A percentile compares a stretch with the other conserved stretches of the same genome.
Conservation (phyloP, 2,888 invertebrate genomes). For the Liposcelis brunnea region DNA sequence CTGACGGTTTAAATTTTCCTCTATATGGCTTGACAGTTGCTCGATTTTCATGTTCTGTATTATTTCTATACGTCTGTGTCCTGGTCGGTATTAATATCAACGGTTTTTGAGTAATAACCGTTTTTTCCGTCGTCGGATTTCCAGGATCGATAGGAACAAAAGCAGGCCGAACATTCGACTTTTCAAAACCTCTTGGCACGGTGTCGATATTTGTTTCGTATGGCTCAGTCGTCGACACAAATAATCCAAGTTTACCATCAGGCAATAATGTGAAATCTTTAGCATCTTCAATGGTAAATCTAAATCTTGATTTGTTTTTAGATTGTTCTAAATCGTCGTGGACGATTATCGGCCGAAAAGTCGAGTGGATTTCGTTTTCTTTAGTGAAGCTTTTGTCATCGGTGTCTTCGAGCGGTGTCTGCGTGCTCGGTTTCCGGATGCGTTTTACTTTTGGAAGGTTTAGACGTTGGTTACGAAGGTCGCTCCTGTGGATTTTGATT, state of each 20-base stretch:
- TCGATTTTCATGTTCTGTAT: too few species aligned
- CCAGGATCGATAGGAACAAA: not conserved
- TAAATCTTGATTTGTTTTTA: not conserved
- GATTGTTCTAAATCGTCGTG: not conserved
- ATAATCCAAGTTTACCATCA: not conserved
- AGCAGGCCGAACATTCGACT: not conserved
- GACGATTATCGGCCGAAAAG: conserved; percentile 1
- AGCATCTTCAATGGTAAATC: conserved; percentile 4
- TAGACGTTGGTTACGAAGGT: not conserved
- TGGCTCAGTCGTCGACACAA: conserved; percentile 2
- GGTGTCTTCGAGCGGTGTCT: not conserved
- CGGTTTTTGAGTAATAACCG: too few species aligned
- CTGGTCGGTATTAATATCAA: too few species aligned
- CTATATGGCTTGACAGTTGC: too few species aligned
- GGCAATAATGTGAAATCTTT: not conserved
- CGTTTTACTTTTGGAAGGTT: not conserved
- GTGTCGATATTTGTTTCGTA: not conserved
- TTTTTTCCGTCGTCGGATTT: too few species aligned
- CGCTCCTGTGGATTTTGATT: not conserved
- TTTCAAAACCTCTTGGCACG: not conserved
- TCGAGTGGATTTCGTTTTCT: not conserved
- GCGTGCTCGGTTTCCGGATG: not conserved
- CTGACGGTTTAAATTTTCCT: too few species aligned
- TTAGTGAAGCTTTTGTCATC: not conserved
- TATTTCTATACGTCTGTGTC: too few species aligned